Evolutionary conservation across 2,797 vertebrate species (phyloP).

Genomic region (Octomys mimax): DNA sequence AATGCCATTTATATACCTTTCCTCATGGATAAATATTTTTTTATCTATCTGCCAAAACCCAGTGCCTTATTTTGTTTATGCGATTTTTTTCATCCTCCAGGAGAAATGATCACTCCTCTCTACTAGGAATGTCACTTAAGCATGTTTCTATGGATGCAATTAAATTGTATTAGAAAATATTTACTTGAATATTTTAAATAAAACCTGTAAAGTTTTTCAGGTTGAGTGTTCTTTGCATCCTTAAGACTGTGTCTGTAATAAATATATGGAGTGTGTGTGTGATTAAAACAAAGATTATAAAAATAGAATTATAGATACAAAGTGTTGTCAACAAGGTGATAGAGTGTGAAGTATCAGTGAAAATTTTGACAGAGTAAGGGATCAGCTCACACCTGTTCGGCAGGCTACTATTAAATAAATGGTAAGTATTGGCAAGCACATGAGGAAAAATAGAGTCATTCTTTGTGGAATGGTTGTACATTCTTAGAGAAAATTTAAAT

Average conservation of each 20-base stretch:
- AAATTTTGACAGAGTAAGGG: not conserved
- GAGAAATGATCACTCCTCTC: not conserved
- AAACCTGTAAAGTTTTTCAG: constrained; percentile 9
- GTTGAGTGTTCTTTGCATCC: not conserved
- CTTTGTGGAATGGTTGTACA: not conserved
- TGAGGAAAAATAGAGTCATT: not conserved
- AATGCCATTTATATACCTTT: not conserved
- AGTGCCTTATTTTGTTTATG: not conserved
- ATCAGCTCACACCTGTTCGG: not conserved
- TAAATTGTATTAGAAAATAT: not conserved
- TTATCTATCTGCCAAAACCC: not conserved
- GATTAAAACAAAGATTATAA: not conserved
- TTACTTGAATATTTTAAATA: not conserved
- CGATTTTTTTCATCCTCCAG: not conserved
- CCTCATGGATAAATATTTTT: not conserved
- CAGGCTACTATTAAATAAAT: not conserved
- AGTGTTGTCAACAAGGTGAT: not conserved
- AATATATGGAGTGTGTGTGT: not conserved
- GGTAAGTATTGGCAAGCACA: not conserved
- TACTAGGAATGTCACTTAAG: not conserved
- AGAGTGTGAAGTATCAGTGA: not conserved
- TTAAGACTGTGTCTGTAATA: not conserved
- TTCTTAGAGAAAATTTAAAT: not conserved
- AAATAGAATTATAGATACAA: not conserved
- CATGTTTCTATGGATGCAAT: not conserved